Percentiles rank a stretch among this genome's conserved stretches.
Evolutionary conservation across 1,140 invertebrate species (phyloP).

Genomic region (Lepidurus couesii): DNA sequence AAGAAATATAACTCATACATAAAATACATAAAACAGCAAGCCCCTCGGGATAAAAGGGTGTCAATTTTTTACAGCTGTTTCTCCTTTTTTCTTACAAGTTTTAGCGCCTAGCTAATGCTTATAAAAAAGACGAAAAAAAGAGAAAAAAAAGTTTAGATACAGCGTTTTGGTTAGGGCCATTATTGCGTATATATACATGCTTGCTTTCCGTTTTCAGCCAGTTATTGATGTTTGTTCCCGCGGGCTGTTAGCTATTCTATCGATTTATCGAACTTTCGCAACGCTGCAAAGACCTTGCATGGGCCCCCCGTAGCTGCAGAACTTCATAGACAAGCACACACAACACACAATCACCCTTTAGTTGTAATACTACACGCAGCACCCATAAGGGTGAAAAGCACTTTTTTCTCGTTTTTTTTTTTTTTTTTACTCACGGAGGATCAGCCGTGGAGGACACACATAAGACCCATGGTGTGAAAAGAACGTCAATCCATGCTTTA

Average conservation of each 20-base stretch:
- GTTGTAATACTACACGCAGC: too few species aligned
- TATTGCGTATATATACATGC: neutral
- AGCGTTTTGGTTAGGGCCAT: neutral
- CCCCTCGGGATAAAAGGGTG: too few species aligned
- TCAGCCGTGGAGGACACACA: too few species aligned
- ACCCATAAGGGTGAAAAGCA: too few species aligned
- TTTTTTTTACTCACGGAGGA: too few species aligned
- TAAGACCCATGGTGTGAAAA: too few species aligned
- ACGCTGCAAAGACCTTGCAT: neutral
- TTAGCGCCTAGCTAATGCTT: neutral
- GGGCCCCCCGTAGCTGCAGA: neutral
- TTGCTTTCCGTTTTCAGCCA: neutral
- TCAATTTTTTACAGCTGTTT: neutral
- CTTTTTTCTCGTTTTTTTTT: too few species aligned
- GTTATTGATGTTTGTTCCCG: neutral
- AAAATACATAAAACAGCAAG: too few species aligned
- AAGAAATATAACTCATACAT: too few species aligned
- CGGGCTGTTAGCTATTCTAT: neutral
- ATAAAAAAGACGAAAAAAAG: neutral
- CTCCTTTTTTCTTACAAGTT: neutral
- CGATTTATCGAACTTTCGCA: conserved; percentile 14
- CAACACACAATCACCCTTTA: neutral
- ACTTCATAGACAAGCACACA: neutral
- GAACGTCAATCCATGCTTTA: too few species aligned
- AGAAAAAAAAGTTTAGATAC: neutral